A percentile compares a stretch with the other conserved stretches of the same genome.
Evolutionary conservation across 2,797 vertebrate species (phyloP).

Genomic region (Sparus aurata): DNA sequence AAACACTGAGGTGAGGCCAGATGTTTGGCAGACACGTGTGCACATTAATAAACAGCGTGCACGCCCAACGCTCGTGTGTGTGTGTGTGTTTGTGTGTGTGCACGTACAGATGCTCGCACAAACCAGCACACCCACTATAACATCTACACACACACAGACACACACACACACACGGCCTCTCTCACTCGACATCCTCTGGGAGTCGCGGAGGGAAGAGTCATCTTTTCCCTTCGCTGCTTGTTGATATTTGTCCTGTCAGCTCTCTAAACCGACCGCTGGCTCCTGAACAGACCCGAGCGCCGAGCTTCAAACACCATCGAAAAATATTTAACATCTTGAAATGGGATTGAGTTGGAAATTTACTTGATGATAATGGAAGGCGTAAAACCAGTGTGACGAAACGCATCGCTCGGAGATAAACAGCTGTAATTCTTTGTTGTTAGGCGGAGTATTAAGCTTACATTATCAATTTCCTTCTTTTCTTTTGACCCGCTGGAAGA

Average conservation of each 20-base stretch:
- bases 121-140: constrained; percentile 12
- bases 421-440: not conserved
- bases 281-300: constrained; percentile 47
- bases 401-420: constrained; percentile 5
- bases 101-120: constrained; percentile 49
- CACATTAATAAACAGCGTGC: constrained; percentile 71
- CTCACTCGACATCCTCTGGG: constrained; percentile 56
- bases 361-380: constrained; percentile 12
- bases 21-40: constrained; percentile 77
- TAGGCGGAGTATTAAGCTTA: not conserved
- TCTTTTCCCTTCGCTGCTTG: constrained; percentile 41
- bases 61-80: constrained; percentile 25
- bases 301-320: constrained; percentile 53
- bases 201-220: constrained; percentile 32
- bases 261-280: constrained; percentile 55
- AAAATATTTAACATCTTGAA: constrained; percentile 68
- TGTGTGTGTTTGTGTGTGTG: not conserved
- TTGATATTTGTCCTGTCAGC: constrained; percentile 74
- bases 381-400: constrained; percentile 5
- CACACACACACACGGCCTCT: not conserved
- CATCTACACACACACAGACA: constrained; percentile 9
- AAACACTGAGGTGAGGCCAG: constrained; percentile 77
- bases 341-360: constrained; percentile 28
- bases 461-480: not conserved
- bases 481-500: not conserved